phyloP scores from a whole-genome alignment of 2,888 invertebrate species.

The Ischnura elegans region DNA sequence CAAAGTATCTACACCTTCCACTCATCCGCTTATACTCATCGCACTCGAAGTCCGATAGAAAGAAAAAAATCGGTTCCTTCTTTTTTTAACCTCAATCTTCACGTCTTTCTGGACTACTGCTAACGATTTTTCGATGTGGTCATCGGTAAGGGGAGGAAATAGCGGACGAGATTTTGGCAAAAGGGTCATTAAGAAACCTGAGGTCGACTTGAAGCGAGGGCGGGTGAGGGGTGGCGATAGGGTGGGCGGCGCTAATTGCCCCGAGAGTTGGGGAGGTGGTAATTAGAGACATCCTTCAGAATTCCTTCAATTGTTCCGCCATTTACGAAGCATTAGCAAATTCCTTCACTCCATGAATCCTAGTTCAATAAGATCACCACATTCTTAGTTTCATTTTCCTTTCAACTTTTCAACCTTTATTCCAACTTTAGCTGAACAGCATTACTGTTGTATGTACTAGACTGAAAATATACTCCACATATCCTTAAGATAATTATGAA shows the following conservation, averaged over 20 bases:
- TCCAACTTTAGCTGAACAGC: too few species aligned
- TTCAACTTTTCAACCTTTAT: too few species aligned
- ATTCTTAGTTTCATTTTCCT: too few species aligned
- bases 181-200: constrained; percentile 28
- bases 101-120: not conserved
- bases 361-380: constrained; percentile 6
- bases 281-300: not conserved
- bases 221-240: not conserved
- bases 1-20: not conserved
- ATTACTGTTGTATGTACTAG: too few species aligned
- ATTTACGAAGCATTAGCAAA: not conserved
- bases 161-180: not conserved
- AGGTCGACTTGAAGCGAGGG: not conserved
- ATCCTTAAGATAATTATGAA: too few species aligned
- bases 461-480: too few species aligned
- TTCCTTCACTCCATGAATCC: too few species aligned
- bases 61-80: not conserved
- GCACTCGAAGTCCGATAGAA: not conserved
- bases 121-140: constrained; percentile 22
- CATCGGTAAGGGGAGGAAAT: not conserved
- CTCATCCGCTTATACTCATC: not conserved
- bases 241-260: constrained; percentile 6
- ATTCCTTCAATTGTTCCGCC: constrained; percentile 2
- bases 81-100: not conserved
- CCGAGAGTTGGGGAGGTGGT: not conserved